Conservation (phyloP, 1,140 invertebrate genomes). For the Octopus sinensis region DNA sequence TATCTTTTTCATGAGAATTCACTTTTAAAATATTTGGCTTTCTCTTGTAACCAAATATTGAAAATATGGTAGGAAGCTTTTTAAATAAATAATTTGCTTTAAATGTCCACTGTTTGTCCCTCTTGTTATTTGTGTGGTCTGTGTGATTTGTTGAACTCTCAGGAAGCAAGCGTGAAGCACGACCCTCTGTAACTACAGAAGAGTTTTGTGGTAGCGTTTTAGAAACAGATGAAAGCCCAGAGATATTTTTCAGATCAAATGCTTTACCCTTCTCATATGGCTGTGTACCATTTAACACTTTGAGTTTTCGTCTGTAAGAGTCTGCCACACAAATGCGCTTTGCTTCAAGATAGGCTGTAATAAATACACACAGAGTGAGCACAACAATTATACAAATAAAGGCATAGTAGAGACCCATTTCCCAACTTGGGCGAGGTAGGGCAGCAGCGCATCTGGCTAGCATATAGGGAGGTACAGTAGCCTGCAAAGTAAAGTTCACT, state of each 20-base stretch:
- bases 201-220: constrained; percentile 6
- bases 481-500: constrained; percentile 74
- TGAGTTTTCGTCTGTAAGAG: constrained; percentile 43
- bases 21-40: neutral
- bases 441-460: constrained; percentile 72
- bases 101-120: neutral
- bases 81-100: constrained; percentile 12
- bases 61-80: constrained; percentile 3
- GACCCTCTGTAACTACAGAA: constrained; percentile 6
- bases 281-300: constrained; percentile 34
- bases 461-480: constrained; percentile 75
- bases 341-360: constrained; percentile 72
- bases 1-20: constrained; percentile 5
- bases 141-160: neutral
- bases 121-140: neutral
- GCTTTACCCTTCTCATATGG: constrained; percentile 51
- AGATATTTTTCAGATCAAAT: constrained; percentile 53
- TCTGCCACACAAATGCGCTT: constrained; percentile 66
- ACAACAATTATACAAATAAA: constrained; percentile 66
- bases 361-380: constrained; percentile 69
- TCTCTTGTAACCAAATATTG: neutral
- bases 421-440: constrained; percentile 77
- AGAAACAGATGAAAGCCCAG: constrained; percentile 26
- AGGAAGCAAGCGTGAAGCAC: neutral
- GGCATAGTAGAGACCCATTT: constrained; percentile 71